Evolutionary conservation across 2,113 vertebrate genomes (phyloP).

Genomic region (Edolisoma coerulescens): DNA sequence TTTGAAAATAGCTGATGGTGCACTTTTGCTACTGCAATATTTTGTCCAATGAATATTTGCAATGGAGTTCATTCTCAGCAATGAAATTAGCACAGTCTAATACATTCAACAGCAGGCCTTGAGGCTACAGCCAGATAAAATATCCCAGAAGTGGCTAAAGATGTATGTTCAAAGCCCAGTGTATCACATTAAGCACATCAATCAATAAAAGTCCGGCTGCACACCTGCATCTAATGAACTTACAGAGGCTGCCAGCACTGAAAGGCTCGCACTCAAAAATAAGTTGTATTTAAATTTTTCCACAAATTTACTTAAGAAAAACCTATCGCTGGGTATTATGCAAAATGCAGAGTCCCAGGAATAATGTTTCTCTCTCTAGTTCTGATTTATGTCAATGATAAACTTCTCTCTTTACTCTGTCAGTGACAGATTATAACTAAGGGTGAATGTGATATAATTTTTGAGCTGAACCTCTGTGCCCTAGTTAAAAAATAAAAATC

Average conservation of each 20-base stretch:
- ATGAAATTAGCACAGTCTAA: not conserved
- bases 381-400: not conserved
- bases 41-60: not conserved
- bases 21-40: not conserved
- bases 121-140: not conserved
- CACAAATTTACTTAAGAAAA: not conserved
- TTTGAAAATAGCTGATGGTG: not conserved
- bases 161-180: not conserved
- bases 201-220: not conserved
- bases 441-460: not conserved
- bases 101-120: not conserved
- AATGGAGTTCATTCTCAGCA: not conserved
- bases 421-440: not conserved
- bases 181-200: not conserved
- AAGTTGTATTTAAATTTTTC: not conserved
- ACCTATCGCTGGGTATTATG: not conserved
- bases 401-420: not conserved
- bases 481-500: not conserved
- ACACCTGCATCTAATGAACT: not conserved
- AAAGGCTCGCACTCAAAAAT: not conserved
- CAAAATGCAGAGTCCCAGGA: not conserved
- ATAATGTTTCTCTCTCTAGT: not conserved
- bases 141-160: not conserved
- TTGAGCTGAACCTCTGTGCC: not conserved
- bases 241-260: not conserved